Evolutionary conservation across 1,140 invertebrate species (phyloP).

Genomic region (Oncopodura yosiiana): DNA sequence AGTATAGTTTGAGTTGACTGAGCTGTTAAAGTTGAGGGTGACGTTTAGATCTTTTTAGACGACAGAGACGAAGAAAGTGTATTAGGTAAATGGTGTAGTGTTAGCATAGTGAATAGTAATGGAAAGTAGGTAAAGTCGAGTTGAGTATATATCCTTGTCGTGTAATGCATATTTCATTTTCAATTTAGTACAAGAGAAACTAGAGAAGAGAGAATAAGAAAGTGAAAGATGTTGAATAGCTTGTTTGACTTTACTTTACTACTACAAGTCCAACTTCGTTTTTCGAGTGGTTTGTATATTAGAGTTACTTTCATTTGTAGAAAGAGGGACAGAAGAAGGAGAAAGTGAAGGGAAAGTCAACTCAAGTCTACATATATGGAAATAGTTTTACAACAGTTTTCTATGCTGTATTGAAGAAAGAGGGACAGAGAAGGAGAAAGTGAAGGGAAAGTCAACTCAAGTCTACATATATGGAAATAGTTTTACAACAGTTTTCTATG

Average conservation of each 20-base stretch:
- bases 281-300: not conserved
- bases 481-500: too few species aligned
- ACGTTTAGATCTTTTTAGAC: not conserved
- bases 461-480: too few species aligned
- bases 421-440: constrained; percentile 7
- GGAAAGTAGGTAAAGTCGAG: constrained; percentile 2
- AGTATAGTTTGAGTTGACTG: not conserved
- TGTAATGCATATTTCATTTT: constrained; percentile 34
- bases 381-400: too few species aligned
- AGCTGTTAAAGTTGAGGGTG: not conserved
- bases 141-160: constrained; percentile 20
- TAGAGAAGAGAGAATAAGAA: not conserved
- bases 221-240: not conserved
- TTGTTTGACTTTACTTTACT: too few species aligned
- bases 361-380: not conserved
- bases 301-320: not conserved
- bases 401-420: constrained; percentile 1
- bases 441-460: not conserved
- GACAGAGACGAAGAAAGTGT: not conserved
- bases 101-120: not conserved
- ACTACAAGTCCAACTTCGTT: not conserved
- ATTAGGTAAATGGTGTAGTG: not conserved
- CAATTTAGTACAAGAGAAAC: constrained; percentile 23
- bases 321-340: constrained; percentile 1
- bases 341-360: not conserved